These are phyloP conservation scores for Stegophylla sp. DNA, from an alignment of 2,888 invertebrate genomes.

Conservation along the genomic window DNA sequence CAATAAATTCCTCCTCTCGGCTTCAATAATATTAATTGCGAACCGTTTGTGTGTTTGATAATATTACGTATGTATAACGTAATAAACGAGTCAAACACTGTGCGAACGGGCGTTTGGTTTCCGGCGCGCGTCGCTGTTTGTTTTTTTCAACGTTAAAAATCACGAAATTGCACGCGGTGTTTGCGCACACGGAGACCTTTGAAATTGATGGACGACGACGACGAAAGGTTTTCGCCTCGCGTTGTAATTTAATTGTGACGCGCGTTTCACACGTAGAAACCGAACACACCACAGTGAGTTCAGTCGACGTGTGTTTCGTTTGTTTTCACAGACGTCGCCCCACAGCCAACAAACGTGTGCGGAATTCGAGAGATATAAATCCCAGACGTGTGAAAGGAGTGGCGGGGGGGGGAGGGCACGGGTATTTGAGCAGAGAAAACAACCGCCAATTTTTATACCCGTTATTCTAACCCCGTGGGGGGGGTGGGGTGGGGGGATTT, in stretches of 20 bases:
- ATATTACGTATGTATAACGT: no score
- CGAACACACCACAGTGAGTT: no score
- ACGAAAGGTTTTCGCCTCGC: neutral
- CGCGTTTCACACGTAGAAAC: constrained; percentile 53
- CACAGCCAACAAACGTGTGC: constrained; percentile 19
- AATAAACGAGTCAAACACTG: constrained; percentile 18
- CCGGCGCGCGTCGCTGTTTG: neutral
- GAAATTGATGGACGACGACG: neutral
- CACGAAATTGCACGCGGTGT: constrained; percentile 49
- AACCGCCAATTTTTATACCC: constrained; percentile 45
- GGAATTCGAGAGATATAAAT: constrained; percentile 50
- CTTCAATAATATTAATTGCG: no score
- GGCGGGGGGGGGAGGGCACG: no score
- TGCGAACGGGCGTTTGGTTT: constrained; percentile 9
- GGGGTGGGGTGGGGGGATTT: no score
- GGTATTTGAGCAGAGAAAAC: no score
- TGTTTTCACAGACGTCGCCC: constrained; percentile 36
- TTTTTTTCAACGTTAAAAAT: constrained; percentile 48
- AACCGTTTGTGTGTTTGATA: neutral
- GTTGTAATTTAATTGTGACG: constrained; percentile 58
- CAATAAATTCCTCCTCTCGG: no score
- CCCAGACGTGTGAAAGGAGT: neutral
- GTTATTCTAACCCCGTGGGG: constrained; percentile 51
- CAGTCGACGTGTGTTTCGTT: constrained; percentile 40
- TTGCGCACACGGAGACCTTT: constrained; percentile 43